Base-by-base conservation (phyloP, 2,113 vertebrate genomes). In the Gavia stellata region DNA sequence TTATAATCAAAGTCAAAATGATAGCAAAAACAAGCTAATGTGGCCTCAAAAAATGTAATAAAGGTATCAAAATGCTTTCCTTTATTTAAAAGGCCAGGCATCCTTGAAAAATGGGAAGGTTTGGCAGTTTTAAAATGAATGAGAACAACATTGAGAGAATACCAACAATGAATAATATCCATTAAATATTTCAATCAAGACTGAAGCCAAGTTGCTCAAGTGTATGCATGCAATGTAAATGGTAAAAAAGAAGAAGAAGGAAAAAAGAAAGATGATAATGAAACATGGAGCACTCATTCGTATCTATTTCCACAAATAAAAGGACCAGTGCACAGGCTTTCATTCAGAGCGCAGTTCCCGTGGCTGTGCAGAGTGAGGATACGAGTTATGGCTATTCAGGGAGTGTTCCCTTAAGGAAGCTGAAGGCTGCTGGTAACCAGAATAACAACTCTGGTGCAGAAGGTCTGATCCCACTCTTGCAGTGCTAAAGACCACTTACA, bases 11-110 rank as follows among this genome's bases (percentile, higher is more conserved):
- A 97, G 97, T 97, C 79, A 96, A 96, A 96, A 97, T 96, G 93
- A 97, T 94, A 95, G 96, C 81, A 97, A 91, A 97, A 92, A 81
- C 50, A 95, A 97, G 94, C 45, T 95, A 96, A 82, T 96, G 96
- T 86, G 65, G 86, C 87, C 95, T 96, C 95, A 96, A 95, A 96
- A 98, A 97, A 97, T 94, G 61, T 80, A 97, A 96, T 97, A 97
- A 97, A 94, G 90, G 91, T 96, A 98, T 93, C 96, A 97, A 96
- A 97, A 96, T 91, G 97, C 94, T 97, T 97, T 94, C 61, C 67
- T 98, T 98, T 98, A 97, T 97, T 98, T 97, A 97, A 98, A 98
- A 98, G 96, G 95, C 95, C 83, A 95, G 90, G 94, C 92, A 97
- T 79, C 94, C 97, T 97, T 97, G 95, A 96, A 97, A 91, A 97